These are phyloP conservation scores for Acipenser ruthenus DNA, from an alignment of 2,797 vertebrate genomes.

Conservation along the genomic window DNA sequence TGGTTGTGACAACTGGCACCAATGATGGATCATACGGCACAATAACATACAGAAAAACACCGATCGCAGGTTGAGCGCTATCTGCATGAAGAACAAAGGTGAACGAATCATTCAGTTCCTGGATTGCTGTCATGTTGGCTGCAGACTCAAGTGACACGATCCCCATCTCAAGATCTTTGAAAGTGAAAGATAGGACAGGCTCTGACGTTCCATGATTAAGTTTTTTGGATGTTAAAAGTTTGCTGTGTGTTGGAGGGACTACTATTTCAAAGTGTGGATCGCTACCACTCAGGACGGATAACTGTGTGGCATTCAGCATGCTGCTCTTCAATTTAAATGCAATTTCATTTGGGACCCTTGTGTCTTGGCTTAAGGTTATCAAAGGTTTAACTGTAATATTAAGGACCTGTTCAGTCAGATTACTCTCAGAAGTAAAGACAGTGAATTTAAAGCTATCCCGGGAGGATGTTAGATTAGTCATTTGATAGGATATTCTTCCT, in stretches of 20 bases:
- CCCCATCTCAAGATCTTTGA: constrained; percentile 62
- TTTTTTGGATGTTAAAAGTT: constrained; percentile 44
- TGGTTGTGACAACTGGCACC: constrained; percentile 36
- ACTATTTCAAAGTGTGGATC: constrained; percentile 72
- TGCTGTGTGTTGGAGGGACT: constrained; percentile 61
- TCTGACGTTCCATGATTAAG: constrained; percentile 25
- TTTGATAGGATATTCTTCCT: constrained; percentile 63
- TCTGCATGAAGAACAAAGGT: constrained; percentile 71
- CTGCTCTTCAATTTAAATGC: constrained; percentile 48
- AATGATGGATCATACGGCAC: constrained; percentile 51
- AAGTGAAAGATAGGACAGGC: constrained; percentile 58
- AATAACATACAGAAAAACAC: constrained; percentile 65
- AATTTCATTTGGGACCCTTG: constrained; percentile 57
- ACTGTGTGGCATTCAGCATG: constrained; percentile 71
- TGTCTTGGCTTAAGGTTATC: constrained; percentile 39
- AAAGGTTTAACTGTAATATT: constrained; percentile 66
- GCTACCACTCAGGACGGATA: constrained; percentile 64
- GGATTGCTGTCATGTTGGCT: constrained; percentile 61
- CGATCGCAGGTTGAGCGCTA: constrained; percentile 63
- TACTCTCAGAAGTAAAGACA: constrained; percentile 68
- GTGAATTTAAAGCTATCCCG: constrained; percentile 69
- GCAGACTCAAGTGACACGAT: constrained; percentile 57
- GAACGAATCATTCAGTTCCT: constrained; percentile 71
- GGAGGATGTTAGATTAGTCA: constrained; percentile 54
- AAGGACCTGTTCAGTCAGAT: constrained; percentile 63